Conservation (phyloP, 2,113 vertebrate genomes). For the Colistium nudipinnis region DNA sequence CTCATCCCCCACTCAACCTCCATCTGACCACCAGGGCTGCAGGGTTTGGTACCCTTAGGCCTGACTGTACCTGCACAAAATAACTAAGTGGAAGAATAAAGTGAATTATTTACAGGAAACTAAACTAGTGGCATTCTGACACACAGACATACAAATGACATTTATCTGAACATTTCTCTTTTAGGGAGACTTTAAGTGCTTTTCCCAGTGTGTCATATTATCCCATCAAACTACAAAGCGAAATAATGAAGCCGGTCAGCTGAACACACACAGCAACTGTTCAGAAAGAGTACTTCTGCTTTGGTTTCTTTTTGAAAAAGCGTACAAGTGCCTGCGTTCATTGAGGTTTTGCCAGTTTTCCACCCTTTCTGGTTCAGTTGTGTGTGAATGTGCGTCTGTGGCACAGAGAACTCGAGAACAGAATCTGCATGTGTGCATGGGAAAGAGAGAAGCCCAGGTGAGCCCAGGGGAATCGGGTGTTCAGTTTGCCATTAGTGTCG, state of each 20-base stretch:
- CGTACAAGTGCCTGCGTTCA: not conserved
- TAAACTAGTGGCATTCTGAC: no score
- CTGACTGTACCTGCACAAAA: no score
- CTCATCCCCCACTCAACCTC: no score
- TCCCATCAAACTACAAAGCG: not conserved
- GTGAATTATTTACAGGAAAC: no score
- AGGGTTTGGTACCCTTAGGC: no score
- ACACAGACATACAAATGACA: no score
- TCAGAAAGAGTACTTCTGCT: not conserved
- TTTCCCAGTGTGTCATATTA: not conserved
- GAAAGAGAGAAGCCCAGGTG: slow-evolving; percentile 38
- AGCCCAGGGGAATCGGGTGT: slow-evolving; percentile 50
- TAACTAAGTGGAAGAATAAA: no score
- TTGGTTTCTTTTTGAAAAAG: not conserved
- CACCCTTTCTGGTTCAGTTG: not conserved
- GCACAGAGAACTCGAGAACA: not conserved
- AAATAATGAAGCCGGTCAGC: not conserved
- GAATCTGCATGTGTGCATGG: not conserved
- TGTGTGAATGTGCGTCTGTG: slow-evolving; percentile 5
- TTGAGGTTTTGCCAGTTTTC: not conserved
- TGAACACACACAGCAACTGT: not conserved
- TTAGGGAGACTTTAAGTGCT: no score
- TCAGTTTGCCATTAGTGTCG: slow-evolving; percentile 48
- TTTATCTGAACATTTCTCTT: no score
- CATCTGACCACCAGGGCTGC: no score